phyloP scores from a whole-genome alignment of 2,888 invertebrate genomes.

The Eupithecia exiguata region DNA sequence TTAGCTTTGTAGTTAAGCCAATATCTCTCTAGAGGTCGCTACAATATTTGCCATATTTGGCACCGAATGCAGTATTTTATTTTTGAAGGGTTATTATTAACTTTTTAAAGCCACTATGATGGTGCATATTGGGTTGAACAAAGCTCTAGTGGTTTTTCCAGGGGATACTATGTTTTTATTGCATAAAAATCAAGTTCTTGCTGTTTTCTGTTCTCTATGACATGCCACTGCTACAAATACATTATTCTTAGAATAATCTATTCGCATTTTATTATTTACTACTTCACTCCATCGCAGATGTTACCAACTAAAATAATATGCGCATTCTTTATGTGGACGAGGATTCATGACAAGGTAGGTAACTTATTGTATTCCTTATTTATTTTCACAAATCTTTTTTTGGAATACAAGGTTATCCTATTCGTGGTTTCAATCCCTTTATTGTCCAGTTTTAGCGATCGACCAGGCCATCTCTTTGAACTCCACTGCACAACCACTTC shows the following conservation, averaged over 20 bases:
- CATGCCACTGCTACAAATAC: background rate
- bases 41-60: no score
- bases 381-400: background rate
- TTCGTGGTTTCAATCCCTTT: background rate
- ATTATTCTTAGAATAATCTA: slow-evolving; percentile 5
- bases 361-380: background rate
- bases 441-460: background rate
- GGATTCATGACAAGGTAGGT: background rate
- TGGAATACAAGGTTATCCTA: background rate
- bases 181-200: background rate
- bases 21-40: no score
- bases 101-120: no score
- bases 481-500: no score
- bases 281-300: background rate
- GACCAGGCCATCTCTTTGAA: no score
- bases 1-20: no score
- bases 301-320: background rate
- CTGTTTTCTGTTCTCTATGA: background rate
- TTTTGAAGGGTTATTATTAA: no score
- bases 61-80: no score
- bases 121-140: background rate
- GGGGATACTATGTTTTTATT: background rate
- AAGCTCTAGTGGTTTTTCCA: background rate
- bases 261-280: slow-evolving; percentile 5
- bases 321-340: slow-evolving; percentile 1